phyloP scores from a whole-genome alignment of 2,113 vertebrate genomes.

The Colaptes auratus region DNA sequence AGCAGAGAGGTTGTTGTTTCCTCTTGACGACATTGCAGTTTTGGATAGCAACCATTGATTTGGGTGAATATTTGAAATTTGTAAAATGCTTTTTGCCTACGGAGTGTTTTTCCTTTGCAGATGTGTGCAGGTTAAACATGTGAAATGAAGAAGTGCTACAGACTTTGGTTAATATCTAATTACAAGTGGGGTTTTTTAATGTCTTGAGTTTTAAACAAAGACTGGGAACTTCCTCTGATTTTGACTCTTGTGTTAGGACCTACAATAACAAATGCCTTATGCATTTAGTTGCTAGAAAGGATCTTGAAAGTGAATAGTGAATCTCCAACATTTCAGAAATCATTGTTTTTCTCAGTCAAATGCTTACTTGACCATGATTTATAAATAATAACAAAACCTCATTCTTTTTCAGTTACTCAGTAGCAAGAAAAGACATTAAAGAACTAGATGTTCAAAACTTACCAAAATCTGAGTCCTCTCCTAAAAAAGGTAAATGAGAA shows the following conservation, averaged over 20 bases:
- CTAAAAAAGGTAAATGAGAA: conserved; percentile 84
- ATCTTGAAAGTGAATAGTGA: background rate
- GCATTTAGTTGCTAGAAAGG: background rate
- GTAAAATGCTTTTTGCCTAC: background rate
- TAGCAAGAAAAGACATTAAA: conserved; percentile 88
- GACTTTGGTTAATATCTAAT: background rate
- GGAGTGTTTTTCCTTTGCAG: background rate
- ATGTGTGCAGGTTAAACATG: background rate
- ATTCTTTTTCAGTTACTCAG: conserved; percentile 80
- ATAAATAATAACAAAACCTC: background rate
- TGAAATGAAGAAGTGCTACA: background rate
- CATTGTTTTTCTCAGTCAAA: background rate
- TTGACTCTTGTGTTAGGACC: background rate
- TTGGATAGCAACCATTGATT: background rate
- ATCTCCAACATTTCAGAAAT: background rate
- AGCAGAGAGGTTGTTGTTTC: background rate
- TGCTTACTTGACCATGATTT: background rate
- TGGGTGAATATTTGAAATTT: background rate
- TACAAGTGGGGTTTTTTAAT: background rate
- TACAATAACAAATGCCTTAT: background rate
- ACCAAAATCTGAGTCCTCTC: conserved; percentile 80
- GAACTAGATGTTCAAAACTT: conserved; percentile 78
- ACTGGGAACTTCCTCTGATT: background rate
- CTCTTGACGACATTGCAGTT: background rate
- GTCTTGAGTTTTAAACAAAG: background rate